Evolutionary conservation across 2,797 vertebrate genomes (phyloP).

Genomic region (Calcarius lapponicus): DNA sequence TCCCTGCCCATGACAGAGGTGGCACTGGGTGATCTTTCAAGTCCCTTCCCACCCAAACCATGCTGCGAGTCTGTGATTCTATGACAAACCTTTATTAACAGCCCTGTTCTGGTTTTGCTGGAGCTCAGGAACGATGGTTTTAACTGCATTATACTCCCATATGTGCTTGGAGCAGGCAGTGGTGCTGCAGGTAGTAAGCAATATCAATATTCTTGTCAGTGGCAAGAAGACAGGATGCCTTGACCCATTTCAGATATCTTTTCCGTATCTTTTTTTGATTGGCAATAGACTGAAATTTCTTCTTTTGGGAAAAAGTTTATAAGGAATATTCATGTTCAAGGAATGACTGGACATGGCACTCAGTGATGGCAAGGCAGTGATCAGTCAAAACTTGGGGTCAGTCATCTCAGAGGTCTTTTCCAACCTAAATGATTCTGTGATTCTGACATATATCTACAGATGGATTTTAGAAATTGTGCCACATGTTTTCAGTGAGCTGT

Average conservation of each 20-base stretch:
- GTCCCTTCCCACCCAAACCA: not conserved
- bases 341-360: not conserved
- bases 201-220: not conserved
- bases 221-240: not conserved
- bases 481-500: not conserved
- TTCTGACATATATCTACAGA: not conserved
- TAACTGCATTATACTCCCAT: fast-evolving
- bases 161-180: not conserved
- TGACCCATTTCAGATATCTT: fast-evolving
- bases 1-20: not conserved
- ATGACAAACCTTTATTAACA: not conserved
- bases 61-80: not conserved
- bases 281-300: not conserved
- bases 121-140: not conserved
- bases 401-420: not conserved
- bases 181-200: not conserved
- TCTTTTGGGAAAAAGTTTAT: not conserved
- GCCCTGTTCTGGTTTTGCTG: not conserved
- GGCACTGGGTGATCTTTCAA: not conserved
- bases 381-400: fast-evolving
- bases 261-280: not conserved
- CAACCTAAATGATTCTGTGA: not conserved
- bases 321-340: fast-evolving
- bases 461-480: not conserved
- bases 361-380: fast-evolving